Percentiles rank a stretch among this genome's conserved stretches.
These are phyloP conservation scores for Ellobius talpinus DNA, from an alignment of 2,113 vertebrate species.

Conservation along the genomic window DNA sequence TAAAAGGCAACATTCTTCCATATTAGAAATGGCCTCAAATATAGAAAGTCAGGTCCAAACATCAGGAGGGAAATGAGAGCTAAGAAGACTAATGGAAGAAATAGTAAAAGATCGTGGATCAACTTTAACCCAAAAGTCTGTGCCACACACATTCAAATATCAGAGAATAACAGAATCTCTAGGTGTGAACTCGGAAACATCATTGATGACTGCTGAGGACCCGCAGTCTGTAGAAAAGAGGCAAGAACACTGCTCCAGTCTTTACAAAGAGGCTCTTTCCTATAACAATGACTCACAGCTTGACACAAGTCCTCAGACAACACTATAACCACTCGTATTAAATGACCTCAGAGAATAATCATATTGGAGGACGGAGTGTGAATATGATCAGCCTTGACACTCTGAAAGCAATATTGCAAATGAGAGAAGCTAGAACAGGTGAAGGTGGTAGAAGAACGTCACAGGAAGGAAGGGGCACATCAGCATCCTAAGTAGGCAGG, in stretches of 20 bases:
- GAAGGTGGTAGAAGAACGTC: background rate
- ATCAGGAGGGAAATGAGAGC: background rate
- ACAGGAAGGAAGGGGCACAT: background rate
- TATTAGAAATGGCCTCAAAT: background rate
- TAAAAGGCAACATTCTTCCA: background rate
- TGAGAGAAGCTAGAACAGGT: constrained; percentile 18
- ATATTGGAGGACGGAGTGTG: constrained; percentile 3
- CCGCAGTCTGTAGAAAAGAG: background rate
- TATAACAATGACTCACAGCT: background rate
- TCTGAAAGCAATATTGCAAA: constrained; percentile 30
- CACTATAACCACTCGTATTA: background rate
- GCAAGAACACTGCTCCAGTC: background rate
- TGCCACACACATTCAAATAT: background rate
- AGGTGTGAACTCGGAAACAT: background rate
- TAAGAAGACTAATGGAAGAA: background rate
- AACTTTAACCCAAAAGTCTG: background rate
- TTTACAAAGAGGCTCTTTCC: background rate
- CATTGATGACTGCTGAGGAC: background rate
- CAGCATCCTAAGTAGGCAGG: background rate
- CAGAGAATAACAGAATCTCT: background rate
- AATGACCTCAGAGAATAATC: constrained; percentile 48
- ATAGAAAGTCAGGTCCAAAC: background rate
- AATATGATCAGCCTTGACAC: constrained; percentile 32
- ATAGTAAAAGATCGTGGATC: background rate
- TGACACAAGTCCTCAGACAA: constrained; percentile 40